These are phyloP conservation scores for Macroteleia sp. DNA, from an alignment of 2,888 invertebrate species.

Conservation along the genomic window DNA sequence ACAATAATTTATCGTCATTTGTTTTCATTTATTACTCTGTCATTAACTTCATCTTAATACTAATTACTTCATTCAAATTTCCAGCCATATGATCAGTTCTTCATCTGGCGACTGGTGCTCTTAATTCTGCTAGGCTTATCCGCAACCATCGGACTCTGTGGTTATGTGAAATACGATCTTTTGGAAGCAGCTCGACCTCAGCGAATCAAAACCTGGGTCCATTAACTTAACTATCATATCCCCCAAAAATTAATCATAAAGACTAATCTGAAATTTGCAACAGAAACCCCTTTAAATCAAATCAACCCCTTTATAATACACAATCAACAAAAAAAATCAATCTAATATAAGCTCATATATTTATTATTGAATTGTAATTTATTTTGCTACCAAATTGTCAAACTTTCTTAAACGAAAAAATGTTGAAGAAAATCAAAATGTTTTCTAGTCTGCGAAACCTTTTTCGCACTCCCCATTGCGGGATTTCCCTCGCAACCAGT, in stretches of 20 bases:
- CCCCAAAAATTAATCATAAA: too few relatives aligned
- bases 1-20: too few relatives aligned
- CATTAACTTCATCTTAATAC: too few relatives aligned
- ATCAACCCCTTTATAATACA: too few relatives aligned
- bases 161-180: conserved; percentile 84
- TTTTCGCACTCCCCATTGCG: conserved; percentile 68
- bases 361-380: too few relatives aligned
- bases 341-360: background rate
- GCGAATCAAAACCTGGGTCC: conserved; percentile 82
- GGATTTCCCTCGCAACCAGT: conserved; percentile 73
- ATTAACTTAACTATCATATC: conserved; percentile 10
- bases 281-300: too few relatives aligned
- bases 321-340: too few relatives aligned
- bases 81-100: conserved; percentile 85
- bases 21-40: too few relatives aligned
- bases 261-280: too few relatives aligned
- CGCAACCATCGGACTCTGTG: conserved; percentile 83
- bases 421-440: conserved; percentile 67
- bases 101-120: conserved; percentile 85
- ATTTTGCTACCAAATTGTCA: too few relatives aligned
- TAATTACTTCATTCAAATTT: too few relatives aligned
- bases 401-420: background rate
- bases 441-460: conserved; percentile 71
- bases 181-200: conserved; percentile 84
- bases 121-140: conserved; percentile 84